Base-by-base conservation (phyloP, 2,113 vertebrate species). In the Amphiprion ocellaris region DNA sequence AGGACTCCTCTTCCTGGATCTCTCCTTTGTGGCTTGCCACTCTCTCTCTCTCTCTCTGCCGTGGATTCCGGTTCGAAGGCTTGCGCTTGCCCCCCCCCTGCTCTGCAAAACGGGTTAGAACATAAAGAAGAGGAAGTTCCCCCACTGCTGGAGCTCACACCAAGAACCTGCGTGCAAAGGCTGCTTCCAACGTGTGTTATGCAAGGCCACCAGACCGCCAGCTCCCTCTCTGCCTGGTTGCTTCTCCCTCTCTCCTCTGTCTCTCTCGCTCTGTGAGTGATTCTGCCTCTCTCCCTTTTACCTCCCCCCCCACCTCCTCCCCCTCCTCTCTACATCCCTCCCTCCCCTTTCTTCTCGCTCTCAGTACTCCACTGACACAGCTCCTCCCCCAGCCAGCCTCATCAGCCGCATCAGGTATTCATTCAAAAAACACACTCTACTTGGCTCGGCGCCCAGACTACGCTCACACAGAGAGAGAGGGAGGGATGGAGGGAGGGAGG, bases 401-500 rank as follows among this genome's bases (percentile, higher is more conserved):
- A 95, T 96, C 96, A 95, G 95, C 93, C 95, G 95, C 94, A 97
- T 97, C 96, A 97, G 96, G 96, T 96, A 96, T 96, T 97, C 96
- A 97, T 97, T 97, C 96, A 97, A 95, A 95, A 95, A 94, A 94
- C 88, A 94, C 94, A 94, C 94, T 95, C 94, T 86, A 92, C 82
- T 92, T 94, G 95, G 96, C 95, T 91, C 91, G 65, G 82, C 68
- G 94, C 95, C 94, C 93, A 89, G 61, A 90, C 94, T 92, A 94
- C 90, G 92, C 84, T 91, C 74, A 89, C 82, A 90, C 85, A 58
- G 90, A 83, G 86, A 89, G 73, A 69, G 62, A 71, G 53, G 69
- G 79, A 61, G 74, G 84, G 24, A 84, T 84, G 82, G 69, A 80
- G 82, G 81, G 85, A 82, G 83, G 68, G 84, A 74, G 71, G 59